Evolutionary conservation across 1,140 invertebrate genomes (phyloP).

Genomic region (Bactericera cockerelli): DNA sequence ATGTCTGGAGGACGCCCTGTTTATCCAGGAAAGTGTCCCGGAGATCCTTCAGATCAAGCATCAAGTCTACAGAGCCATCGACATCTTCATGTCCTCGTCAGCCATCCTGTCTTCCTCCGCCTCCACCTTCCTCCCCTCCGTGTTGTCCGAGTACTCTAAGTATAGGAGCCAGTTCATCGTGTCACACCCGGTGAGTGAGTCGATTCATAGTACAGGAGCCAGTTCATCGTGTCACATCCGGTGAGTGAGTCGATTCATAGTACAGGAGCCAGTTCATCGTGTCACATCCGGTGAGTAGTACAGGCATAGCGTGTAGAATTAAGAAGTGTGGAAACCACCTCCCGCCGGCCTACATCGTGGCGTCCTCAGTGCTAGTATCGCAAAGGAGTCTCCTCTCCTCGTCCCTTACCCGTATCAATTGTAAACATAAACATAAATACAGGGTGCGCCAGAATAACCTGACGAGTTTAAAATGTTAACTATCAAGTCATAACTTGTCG

Average conservation of each 20-base stretch:
- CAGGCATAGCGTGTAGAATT: no score
- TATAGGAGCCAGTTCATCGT: conserved; percentile 60
- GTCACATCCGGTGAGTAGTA: conserved; percentile 77
- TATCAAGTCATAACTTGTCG: no score
- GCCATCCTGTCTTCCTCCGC: conserved; percentile 80
- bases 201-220: no score
- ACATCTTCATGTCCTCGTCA: conserved; percentile 49
- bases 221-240: conserved; percentile 73
- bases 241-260: conserved; percentile 32
- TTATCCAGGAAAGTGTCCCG: conserved; percentile 83
- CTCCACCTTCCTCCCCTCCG: conserved; percentile 73
- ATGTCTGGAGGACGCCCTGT: conserved; percentile 49
- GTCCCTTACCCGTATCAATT: no score
- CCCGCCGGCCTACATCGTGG: no score
- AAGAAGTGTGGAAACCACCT: no score
- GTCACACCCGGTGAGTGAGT: conserved; percentile 77
- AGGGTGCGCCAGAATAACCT: no score
- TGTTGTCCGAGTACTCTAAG: conserved; percentile 62
- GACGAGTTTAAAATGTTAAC: no score
- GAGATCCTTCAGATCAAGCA: conserved; percentile 74
- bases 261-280: conserved; percentile 60
- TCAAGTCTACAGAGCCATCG: conserved; percentile 61
- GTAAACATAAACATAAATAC: no score
- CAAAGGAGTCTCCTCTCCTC: no score
- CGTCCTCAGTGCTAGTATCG: no score